A percentile compares a stretch with the other conserved stretches of the same genome.
Conservation (phyloP, 2,113 vertebrate genomes). For the Neoarius graeffei region DNA sequence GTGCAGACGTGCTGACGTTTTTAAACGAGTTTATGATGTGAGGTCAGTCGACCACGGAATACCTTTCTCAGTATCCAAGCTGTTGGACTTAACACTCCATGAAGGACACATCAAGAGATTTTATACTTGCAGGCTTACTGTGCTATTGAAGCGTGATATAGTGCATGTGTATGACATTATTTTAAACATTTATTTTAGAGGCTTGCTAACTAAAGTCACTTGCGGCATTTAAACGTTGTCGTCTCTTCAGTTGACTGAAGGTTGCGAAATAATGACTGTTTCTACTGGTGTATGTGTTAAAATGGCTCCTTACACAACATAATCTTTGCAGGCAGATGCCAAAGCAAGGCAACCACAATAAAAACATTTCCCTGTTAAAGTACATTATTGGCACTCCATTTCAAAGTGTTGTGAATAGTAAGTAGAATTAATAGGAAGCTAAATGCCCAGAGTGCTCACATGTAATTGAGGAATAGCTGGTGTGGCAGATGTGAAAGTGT, state of each 20-base stretch:
- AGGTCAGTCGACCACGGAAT: background rate
- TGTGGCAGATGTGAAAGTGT: conserved; percentile 73
- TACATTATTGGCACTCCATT: too few species aligned
- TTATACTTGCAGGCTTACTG: background rate
- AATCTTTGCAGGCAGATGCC: background rate
- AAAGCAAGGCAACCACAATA: background rate
- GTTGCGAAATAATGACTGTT: background rate
- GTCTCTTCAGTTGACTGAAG: background rate
- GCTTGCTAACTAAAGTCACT: background rate
- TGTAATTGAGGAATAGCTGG: conserved; percentile 81
- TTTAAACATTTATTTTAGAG: background rate
- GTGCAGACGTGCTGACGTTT: background rate
- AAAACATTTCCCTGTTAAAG: background rate
- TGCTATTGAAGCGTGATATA: background rate
- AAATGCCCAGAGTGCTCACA: conserved; percentile 64
- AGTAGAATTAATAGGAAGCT: background rate
- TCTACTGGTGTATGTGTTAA: background rate
- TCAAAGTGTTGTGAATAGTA: background rate
- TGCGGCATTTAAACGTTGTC: background rate
- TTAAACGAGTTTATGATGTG: conserved; percentile 28
- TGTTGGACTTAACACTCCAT: background rate
- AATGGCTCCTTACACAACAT: background rate
- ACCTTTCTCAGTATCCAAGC: background rate
- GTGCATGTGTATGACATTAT: background rate
- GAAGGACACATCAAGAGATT: conserved; percentile 18